phyloP scores from a whole-genome alignment of 2,113 vertebrate genomes.

The Nibea albiflora region DNA sequence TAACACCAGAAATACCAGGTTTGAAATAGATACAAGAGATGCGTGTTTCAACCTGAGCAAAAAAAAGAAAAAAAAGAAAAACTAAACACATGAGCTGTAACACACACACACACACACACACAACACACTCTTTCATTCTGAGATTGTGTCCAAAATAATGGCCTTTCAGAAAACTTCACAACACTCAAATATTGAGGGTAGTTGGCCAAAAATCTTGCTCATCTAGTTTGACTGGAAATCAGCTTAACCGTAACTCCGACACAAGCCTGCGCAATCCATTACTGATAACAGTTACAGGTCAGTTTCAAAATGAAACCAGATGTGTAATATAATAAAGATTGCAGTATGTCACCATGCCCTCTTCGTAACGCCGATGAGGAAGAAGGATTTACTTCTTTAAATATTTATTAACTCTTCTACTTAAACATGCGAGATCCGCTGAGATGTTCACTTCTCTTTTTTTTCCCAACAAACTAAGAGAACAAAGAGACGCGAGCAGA shows the following conservation, averaged over 20 bases:
- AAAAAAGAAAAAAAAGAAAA: too few relatives aligned
- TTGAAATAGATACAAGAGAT: neutral
- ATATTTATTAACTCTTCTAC: neutral
- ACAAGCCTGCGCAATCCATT: neutral
- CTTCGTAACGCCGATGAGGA: neutral
- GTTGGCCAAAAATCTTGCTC: neutral
- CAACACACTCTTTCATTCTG: neutral
- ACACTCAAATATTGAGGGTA: neutral
- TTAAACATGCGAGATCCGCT: neutral
- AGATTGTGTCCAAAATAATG: neutral
- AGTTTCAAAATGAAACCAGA: slow-evolving; percentile 10
- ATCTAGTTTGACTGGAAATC: neutral
- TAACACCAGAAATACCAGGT: too few relatives aligned
- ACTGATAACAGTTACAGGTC: neutral
- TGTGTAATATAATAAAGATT: neutral
- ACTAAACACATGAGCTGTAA: too few relatives aligned
- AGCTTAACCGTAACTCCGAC: neutral
- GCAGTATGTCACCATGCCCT: neutral
- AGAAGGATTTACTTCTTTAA: neutral
- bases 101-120: neutral
- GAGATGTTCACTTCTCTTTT: neutral
- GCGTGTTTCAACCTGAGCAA: too few relatives aligned
- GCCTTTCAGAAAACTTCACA: neutral
- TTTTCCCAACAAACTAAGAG: neutral
- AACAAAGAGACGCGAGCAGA: neutral